A percentile compares a stretch with the other conserved stretches of the same genome.
Evolutionary conservation across 2,113 vertebrate species (phyloP).

Genomic region (Xenus cinereus): DNA sequence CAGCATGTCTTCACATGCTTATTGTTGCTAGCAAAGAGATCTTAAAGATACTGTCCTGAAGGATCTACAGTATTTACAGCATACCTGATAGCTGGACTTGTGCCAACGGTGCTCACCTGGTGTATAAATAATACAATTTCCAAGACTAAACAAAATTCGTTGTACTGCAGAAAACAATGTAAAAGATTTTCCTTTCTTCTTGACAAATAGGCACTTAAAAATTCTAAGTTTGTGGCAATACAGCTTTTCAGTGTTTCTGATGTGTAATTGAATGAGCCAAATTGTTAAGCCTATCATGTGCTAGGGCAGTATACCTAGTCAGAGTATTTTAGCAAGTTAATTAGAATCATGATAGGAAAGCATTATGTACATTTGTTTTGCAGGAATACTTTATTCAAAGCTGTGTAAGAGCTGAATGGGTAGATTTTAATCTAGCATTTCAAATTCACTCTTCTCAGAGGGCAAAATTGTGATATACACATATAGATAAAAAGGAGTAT

Average conservation of each 20-base stretch:
- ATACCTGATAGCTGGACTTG: not conserved
- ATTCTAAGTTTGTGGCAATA: not conserved
- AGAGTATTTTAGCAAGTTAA: not conserved
- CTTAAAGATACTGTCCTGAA: not conserved
- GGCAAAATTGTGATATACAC: not conserved
- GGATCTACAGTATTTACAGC: not conserved
- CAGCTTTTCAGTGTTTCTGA: not conserved
- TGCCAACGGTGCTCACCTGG: not conserved
- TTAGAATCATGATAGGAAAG: not conserved
- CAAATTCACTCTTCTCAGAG: not conserved
- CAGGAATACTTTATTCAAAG: not conserved
- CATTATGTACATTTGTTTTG: not conserved
- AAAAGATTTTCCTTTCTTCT: not conserved
- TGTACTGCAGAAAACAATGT: not conserved
- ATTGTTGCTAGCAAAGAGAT: not conserved
- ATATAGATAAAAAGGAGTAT: not conserved
- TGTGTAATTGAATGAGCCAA: not conserved
- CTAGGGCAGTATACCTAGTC: not conserved
- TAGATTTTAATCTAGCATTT: slow-evolving; percentile 21
- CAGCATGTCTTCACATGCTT: not conserved
- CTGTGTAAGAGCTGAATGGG: not conserved
- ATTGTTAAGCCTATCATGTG: not conserved
- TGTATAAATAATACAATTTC: not conserved
- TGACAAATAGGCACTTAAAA: not conserved
- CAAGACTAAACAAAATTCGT: not conserved